A percentile compares a stretch with the other conserved stretches of the same genome.
These are phyloP conservation scores for Drosophila siamana DNA, from an alignment of 2,888 invertebrate genomes.

Conservation along the genomic window DNA sequence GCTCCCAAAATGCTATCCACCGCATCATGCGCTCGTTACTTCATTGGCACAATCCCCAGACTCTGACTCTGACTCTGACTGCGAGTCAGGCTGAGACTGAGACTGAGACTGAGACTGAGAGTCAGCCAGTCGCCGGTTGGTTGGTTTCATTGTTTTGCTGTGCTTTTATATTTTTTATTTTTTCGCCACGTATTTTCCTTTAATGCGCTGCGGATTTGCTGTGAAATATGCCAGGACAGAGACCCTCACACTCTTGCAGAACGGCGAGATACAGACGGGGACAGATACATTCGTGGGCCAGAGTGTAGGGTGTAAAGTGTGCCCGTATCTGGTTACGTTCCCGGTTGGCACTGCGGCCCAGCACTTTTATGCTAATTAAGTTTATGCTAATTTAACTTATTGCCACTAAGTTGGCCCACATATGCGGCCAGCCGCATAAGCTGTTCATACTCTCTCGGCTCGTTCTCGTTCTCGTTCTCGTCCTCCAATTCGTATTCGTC, in stretches of 20 bases:
- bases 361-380: slow-evolving; percentile 81
- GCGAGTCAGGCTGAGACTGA: slow-evolving; percentile 39
- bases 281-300: slow-evolving; percentile 7
- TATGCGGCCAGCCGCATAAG: slow-evolving; percentile 75
- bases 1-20: slow-evolving; percentile 7
- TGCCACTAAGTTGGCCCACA: slow-evolving; percentile 79
- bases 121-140: slow-evolving; percentile 23
- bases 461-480: background rate
- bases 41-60: slow-evolving; percentile 78
- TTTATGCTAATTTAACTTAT: slow-evolving; percentile 81
- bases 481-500: background rate
- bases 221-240: slow-evolving; percentile 69
- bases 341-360: slow-evolving; percentile 70
- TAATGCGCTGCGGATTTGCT: slow-evolving; percentile 80
- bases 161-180: slow-evolving; percentile 50
- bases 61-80: slow-evolving; percentile 13
- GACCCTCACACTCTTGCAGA: slow-evolving; percentile 28
- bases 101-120: background rate
- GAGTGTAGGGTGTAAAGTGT: slow-evolving; percentile 4
- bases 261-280: background rate
- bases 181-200: slow-evolving; percentile 77
- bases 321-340: slow-evolving; percentile 57
- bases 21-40: slow-evolving; percentile 67
- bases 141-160: slow-evolving; percentile 75
- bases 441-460: slow-evolving; percentile 24